Conservation (phyloP, 2,888 invertebrate genomes). For the Cryptus armator region DNA sequence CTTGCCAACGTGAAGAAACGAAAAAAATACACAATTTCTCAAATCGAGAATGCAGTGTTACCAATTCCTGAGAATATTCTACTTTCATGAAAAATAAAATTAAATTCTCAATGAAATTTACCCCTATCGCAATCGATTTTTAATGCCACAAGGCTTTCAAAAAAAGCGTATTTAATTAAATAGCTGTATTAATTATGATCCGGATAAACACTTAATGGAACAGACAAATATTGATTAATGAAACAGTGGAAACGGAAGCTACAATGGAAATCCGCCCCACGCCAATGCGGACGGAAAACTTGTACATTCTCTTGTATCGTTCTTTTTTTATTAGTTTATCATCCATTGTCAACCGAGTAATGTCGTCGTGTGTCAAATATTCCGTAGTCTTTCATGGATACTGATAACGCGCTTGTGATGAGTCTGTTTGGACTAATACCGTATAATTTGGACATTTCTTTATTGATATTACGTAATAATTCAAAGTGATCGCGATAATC, state of each 20-base stretch:
- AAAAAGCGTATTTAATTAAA: no score
- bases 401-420: constrained; percentile 27
- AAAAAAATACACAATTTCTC: not conserved
- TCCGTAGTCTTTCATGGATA: not conserved
- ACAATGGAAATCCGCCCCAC: not conserved
- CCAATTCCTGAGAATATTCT: not conserved
- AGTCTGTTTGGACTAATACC: not conserved
- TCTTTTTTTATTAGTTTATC: constrained; percentile 12
- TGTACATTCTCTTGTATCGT: constrained; percentile 6
- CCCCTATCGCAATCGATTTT: no score
- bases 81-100: not conserved
- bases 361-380: constrained; percentile 8
- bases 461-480: constrained; percentile 25
- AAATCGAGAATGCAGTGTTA: not conserved
- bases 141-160: no score
- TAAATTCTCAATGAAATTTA: no score
- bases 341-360: not conserved
- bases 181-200: not conserved
- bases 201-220: not conserved
- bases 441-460: not conserved
- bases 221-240: not conserved
- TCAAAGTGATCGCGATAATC: not conserved
- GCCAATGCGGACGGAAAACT: constrained; percentile 4
- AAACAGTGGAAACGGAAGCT: not conserved
- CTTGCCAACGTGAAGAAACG: not conserved